Conservation (phyloP, 2,113 vertebrate species). For the Nothoprocta perdicaria region DNA sequence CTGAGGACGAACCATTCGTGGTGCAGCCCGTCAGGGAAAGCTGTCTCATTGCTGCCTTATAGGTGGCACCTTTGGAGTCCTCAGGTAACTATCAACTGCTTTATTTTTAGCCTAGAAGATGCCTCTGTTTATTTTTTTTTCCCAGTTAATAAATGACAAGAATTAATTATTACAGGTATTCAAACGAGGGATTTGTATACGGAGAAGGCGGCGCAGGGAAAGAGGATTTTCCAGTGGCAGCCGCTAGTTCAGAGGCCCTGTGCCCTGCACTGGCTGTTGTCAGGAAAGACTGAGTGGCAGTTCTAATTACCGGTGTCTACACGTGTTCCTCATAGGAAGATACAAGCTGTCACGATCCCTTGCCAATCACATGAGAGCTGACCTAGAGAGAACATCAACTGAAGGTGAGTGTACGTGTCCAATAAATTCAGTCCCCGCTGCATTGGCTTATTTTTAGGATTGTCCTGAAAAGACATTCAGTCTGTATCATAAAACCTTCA, state of each 20-base stretch:
- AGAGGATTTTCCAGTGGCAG: conserved; percentile 64
- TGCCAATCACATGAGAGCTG: conserved; percentile 78
- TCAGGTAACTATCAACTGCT: not conserved
- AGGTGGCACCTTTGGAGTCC: conserved; percentile 39
- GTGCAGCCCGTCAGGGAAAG: not conserved
- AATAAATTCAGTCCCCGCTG: conserved; percentile 69
- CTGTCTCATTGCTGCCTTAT: not conserved
- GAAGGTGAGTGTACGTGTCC: conserved; percentile 56
- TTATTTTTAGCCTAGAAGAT: conserved; percentile 44
- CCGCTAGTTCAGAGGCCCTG: conserved; percentile 63
- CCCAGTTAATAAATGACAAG: conserved; percentile 6
- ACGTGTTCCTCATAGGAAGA: conserved; percentile 68
- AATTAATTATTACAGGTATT: conserved; percentile 40
- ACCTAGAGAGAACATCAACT: conserved; percentile 68
- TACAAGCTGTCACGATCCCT: conserved; percentile 76
- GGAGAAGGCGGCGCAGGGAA: conserved; percentile 43
- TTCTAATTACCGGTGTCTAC: conserved; percentile 80
- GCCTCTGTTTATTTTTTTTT: conserved; percentile 40
- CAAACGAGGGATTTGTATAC: conserved; percentile 34
- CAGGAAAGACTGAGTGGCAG: conserved; percentile 76
- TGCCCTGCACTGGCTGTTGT: conserved; percentile 44
- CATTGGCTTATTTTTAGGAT: conserved; percentile 71
- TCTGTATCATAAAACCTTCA: conserved; percentile 65
- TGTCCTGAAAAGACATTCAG: conserved; percentile 59
- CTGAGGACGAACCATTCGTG: not conserved